These are phyloP conservation scores for Monoplex corrugatus DNA, from an alignment of 2,888 invertebrate species.

Conservation along the genomic window DNA sequence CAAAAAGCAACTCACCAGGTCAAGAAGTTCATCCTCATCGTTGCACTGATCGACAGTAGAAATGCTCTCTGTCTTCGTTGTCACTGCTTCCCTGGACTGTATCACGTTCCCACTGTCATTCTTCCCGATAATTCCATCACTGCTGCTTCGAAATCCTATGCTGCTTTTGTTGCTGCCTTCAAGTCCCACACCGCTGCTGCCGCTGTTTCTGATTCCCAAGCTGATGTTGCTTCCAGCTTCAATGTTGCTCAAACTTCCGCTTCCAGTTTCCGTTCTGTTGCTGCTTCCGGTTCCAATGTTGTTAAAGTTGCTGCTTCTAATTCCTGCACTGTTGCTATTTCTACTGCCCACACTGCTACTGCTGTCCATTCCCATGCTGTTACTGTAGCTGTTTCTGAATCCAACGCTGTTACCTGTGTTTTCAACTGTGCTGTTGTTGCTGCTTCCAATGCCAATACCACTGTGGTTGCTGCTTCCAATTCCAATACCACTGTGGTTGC, in stretches of 20 bases:
- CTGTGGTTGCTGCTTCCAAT: background rate
- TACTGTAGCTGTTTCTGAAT: background rate
- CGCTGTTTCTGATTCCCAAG: too few species aligned
- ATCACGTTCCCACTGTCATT: background rate
- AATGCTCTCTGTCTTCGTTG: background rate
- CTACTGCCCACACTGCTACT: background rate
- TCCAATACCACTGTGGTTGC: background rate
- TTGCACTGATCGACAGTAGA: background rate
- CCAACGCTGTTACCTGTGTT: too few species aligned
- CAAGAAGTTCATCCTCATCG: slow-evolving; percentile 42
- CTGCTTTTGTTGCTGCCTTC: background rate
- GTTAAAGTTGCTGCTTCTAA: background rate
- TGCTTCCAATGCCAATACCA: too few species aligned
- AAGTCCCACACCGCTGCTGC: background rate
- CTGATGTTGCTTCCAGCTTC: background rate
- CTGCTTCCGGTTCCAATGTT: background rate
- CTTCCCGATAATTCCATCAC: background rate
- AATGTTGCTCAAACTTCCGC: background rate
- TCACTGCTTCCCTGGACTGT: background rate
- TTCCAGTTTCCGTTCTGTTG: background rate
- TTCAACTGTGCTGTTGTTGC: background rate
- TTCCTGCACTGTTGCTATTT: background rate
- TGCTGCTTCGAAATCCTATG: background rate
- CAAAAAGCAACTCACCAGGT: slow-evolving; percentile 32
- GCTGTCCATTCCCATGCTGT: background rate